phyloP scores from a whole-genome alignment of 2,113 vertebrate species.

The Leuciscus idus region DNA sequence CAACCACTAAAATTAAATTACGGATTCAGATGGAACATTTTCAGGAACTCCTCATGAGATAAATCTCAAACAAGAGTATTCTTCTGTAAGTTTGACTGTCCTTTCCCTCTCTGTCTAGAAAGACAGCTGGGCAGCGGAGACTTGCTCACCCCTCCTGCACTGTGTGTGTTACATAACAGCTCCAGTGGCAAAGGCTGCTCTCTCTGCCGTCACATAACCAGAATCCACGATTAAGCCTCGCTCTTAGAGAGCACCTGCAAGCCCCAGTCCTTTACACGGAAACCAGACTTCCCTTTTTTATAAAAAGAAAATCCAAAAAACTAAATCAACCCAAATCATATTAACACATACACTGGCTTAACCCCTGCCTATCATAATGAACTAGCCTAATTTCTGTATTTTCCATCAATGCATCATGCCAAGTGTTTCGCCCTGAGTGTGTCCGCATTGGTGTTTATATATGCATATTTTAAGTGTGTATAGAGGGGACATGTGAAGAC shows the following conservation, averaged over 20 bases:
- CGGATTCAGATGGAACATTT: background rate
- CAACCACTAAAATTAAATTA: background rate
- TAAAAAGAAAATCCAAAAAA: conserved; percentile 38
- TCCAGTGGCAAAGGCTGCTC: conserved; percentile 61
- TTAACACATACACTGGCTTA: background rate
- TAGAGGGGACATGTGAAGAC: conserved; percentile 19
- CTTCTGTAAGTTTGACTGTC: background rate
- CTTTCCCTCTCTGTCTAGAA: background rate
- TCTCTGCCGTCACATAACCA: conserved; percentile 53
- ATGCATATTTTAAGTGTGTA: background rate
- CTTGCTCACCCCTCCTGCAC: conserved; percentile 34
- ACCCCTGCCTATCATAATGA: conserved; percentile 13
- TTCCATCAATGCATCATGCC: background rate
- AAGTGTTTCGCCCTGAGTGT: background rate
- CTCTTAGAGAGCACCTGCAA: conserved; percentile 33
- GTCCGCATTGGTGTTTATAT: background rate
- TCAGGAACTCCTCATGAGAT: background rate
- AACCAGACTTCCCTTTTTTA: conserved; percentile 48
- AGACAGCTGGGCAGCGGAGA: conserved; percentile 19
- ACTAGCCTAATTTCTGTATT: background rate
- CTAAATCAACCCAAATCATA: background rate
- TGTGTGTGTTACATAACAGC: conserved; percentile 64
- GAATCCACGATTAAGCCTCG: conserved; percentile 19
- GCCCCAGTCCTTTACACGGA: conserved; percentile 41
- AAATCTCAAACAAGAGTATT: background rate